These are phyloP conservation scores for Lacerta bilineata DNA, from an alignment of 2,797 vertebrate genomes.

Conservation along the genomic window DNA sequence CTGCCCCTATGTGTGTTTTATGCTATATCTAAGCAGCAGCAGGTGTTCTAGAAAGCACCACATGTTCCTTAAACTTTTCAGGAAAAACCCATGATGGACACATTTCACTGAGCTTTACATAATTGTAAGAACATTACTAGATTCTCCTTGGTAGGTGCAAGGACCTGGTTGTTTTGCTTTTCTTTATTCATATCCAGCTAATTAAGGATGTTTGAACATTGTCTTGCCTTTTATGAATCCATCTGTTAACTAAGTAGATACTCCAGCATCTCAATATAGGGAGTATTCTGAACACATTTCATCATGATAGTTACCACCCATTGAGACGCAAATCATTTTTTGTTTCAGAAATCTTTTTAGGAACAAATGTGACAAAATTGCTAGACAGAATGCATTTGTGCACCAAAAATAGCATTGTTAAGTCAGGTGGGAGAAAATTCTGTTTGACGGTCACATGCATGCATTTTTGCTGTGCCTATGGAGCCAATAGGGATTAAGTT, in stretches of 20 bases:
- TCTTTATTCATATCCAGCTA: neutral
- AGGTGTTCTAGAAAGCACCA: constrained; percentile 16
- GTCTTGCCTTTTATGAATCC: neutral
- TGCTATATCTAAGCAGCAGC: constrained; percentile 10
- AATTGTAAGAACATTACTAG: neutral
- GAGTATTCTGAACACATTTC: neutral
- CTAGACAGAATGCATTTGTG: neutral
- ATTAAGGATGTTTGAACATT: neutral
- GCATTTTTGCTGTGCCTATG: neutral
- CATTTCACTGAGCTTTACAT: neutral
- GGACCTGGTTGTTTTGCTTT: neutral
- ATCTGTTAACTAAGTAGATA: neutral
- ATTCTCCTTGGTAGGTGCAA: neutral
- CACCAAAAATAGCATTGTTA: neutral
- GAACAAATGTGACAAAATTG: neutral
- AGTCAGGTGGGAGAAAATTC: neutral
- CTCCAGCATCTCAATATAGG: neutral
- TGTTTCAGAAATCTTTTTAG: neutral
- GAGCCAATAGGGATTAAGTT: neutral
- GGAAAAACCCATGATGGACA: neutral
- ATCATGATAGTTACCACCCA: neutral
- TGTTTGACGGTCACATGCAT: neutral
- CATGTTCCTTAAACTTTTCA: constrained; percentile 9
- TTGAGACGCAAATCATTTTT: neutral
- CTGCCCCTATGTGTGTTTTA: neutral